Evolutionary conservation across 2,113 vertebrate species (phyloP).

Genomic region (Carassius auratus): DNA sequence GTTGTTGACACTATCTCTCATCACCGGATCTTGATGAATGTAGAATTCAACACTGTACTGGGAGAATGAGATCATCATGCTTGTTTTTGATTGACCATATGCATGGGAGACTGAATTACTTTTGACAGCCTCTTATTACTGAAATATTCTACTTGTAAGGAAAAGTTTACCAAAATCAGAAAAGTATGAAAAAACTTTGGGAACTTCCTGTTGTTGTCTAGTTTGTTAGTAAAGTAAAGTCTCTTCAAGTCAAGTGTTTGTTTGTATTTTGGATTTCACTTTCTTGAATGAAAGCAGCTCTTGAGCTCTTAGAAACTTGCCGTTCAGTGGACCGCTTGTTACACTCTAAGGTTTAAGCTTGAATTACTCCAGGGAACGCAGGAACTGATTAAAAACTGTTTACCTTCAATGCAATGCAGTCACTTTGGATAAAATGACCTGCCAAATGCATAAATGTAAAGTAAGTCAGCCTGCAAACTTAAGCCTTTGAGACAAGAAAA

Average conservation of each 20-base stretch:
- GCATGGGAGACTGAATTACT: background rate
- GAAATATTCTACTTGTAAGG: background rate
- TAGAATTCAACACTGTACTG: background rate
- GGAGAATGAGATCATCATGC: background rate
- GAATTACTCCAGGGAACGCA: background rate
- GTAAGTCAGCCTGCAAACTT: constrained; percentile 13
- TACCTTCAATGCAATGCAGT: background rate
- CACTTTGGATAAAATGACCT: background rate
- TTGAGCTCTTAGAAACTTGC: no score
- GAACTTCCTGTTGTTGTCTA: no score
- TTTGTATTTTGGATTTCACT: no score
- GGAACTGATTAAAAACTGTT: background rate
- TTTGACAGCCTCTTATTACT: background rate
- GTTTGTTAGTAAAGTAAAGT: no score
- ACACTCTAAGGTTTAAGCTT: background rate
- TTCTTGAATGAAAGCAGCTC: no score
- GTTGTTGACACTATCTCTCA: constrained; percentile 10
- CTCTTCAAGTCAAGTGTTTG: no score
- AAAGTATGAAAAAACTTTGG: background rate
- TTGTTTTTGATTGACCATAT: background rate
- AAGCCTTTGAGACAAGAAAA: constrained; percentile 15
- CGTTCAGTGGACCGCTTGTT: no score
- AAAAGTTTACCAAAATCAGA: background rate
- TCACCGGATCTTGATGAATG: background rate
- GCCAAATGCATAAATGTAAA: background rate